Base-by-base conservation (phyloP, 1,140 invertebrate species). In the Galendromus occidentalis region DNA sequence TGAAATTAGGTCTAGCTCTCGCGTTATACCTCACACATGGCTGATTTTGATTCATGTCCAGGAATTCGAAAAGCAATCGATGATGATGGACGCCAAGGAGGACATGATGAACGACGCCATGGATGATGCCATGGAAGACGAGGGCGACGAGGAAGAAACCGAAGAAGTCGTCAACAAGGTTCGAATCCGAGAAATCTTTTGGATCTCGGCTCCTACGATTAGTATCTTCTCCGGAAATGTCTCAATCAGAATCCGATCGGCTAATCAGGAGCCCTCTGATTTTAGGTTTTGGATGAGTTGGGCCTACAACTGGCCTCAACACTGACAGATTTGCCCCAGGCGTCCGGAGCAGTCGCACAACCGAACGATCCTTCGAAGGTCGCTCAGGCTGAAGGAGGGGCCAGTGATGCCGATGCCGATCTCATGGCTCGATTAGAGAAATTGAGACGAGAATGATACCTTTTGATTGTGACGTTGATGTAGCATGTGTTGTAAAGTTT, bases 21-120 rank as follows among this genome's bases (percentile, higher is more conserved):
- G n/a, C n/a, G n/a, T n/a, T n/a, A n/a, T n/a, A n/a, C n/a, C n/a
- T n/a, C n/a, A n/a, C n/a, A n/a, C n/a, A n/a, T n/a, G n/a, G n/a
- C n/a, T n/a, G n/a, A n/a, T n/a, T n/a, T n/a, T 39, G 33, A 6
- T n/a, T 20, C 22, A 22, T 2, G n/a, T 4, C 9, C 69, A 71
- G 59, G 95, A 99, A 74, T 99, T 99, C 81, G 95, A 99, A 77
- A 97, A 96, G 72, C 95, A 99, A 74, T 93, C 91, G 0, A 94
- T 98, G 79, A 97, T 99, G 67, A 99, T 99, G 95, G 95, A 98
- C 75, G 98, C 99, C 94, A 99, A 99, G 74, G 95, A 99, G 78
- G 96, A 99, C 79, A 94, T 99, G 82, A 98, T 99, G 85, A 95
- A 93, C 76, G 96, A 99, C 78, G 94, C 91, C 7, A 98, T 98